phyloP scores from a whole-genome alignment of 1,140 invertebrate genomes.

The Drosophila arizonae region DNA sequence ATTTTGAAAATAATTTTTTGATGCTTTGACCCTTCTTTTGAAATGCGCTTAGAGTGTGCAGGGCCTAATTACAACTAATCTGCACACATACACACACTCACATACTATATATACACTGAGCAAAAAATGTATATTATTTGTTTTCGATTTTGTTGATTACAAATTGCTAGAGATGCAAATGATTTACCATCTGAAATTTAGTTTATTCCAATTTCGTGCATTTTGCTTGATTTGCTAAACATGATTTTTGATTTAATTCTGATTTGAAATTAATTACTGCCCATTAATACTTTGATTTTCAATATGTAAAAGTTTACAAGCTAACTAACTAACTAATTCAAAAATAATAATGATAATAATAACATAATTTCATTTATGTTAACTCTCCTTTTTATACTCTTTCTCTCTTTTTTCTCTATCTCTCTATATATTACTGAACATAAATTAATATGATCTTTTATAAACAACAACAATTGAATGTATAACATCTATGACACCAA shows the following conservation, averaged over 20 bases:
- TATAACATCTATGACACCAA: slow-evolving; percentile 21
- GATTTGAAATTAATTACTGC: background rate
- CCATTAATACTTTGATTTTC: slow-evolving; percentile 45
- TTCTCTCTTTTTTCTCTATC: slow-evolving; percentile 22
- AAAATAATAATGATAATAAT: slow-evolving; percentile 14
- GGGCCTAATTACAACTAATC: slow-evolving; percentile 11
- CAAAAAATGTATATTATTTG: slow-evolving; percentile 45
- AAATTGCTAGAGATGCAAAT: slow-evolving; percentile 35
- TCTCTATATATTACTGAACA: slow-evolving; percentile 27
- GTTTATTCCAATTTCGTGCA: slow-evolving; percentile 61
- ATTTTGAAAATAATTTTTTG: slow-evolving; percentile 10
- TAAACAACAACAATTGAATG: slow-evolving; percentile 39
- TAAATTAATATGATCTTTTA: slow-evolving; percentile 24
- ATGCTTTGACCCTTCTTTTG: slow-evolving; percentile 34
- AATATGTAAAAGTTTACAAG: slow-evolving; percentile 32
- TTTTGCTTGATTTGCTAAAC: slow-evolving; percentile 66
- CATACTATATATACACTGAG: slow-evolving; percentile 2
- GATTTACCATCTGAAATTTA: slow-evolving; percentile 44
- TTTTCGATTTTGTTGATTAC: slow-evolving; percentile 36
- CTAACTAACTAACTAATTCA: slow-evolving; percentile 38
- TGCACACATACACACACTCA: background rate
- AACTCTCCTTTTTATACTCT: slow-evolving; percentile 57
- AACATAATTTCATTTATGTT: slow-evolving; percentile 55
- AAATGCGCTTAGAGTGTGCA: slow-evolving; percentile 31
- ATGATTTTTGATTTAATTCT: slow-evolving; percentile 11